Evolutionary conservation across 2,888 invertebrate species (phyloP).

Genomic region (Cataglyphis altisquamis): DNA sequence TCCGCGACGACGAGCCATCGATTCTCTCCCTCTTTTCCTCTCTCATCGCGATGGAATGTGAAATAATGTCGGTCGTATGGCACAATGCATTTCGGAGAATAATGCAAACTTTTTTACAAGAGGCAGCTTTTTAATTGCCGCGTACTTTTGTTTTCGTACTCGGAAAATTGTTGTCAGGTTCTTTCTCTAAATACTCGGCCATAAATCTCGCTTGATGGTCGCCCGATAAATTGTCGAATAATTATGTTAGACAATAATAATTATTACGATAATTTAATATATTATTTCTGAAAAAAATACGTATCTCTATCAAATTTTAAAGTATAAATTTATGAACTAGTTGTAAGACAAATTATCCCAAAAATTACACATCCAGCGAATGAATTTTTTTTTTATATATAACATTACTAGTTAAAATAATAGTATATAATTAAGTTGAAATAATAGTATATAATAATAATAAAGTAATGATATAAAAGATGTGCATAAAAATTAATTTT

Average conservation of each 20-base stretch:
- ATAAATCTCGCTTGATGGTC: conserved; percentile 25
- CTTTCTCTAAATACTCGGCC: neutral
- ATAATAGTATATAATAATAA: neutral
- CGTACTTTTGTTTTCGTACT: neutral
- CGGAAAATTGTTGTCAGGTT: neutral
- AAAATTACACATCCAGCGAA: neutral
- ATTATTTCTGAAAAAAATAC: neutral
- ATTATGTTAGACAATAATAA: conserved; percentile 1
- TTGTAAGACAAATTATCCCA: neutral
- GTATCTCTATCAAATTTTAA: neutral
- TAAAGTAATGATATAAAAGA: neutral
- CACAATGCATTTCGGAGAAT: conserved; percentile 23
- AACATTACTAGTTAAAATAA: neutral
- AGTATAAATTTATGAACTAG: neutral
- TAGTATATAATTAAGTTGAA: neutral
- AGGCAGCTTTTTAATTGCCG: neutral
- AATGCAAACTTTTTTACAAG: conserved; percentile 3
- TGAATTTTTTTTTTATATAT: neutral
- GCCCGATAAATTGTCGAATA: conserved; percentile 1
- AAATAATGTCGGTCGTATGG: conserved; percentile 22
- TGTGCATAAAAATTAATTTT: neutral
- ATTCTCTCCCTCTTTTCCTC: conserved; percentile 44
- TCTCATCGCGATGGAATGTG: conserved; percentile 27
- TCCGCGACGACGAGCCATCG: conserved; percentile 61
- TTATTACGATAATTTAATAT: conserved; percentile 9